Conservation (phyloP, 2,888 invertebrate genomes). For the Trichopoda pennipes region DNA sequence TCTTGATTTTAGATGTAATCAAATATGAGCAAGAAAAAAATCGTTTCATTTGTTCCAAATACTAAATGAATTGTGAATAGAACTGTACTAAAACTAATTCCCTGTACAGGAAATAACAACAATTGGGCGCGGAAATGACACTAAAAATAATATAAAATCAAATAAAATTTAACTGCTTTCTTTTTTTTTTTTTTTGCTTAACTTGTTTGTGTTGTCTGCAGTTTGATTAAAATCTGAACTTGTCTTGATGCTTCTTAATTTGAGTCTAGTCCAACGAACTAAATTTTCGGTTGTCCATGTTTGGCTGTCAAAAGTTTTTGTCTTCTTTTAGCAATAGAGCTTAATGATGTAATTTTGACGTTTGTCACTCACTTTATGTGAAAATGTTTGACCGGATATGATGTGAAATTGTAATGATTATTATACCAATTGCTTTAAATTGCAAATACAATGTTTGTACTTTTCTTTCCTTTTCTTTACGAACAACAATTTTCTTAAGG, state of each 20-base stretch:
- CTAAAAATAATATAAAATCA: conserved; percentile 73
- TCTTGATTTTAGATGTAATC: conserved; percentile 24
- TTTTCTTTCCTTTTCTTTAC: neutral
- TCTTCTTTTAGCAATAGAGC: neutral
- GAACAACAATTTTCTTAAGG: conserved; percentile 25
- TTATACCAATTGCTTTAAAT: conserved; percentile 66
- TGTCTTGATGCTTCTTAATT: conserved; percentile 22
- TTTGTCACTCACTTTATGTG: conserved; percentile 52
- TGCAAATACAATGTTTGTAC: conserved; percentile 29
- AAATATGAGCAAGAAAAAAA: neutral
- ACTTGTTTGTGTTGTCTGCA: conserved; percentile 47
- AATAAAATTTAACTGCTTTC: conserved; percentile 51
- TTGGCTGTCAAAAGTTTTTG: conserved; percentile 1
- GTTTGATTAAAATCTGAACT: conserved; percentile 59
- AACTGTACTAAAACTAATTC: conserved; percentile 19
- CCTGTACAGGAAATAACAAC: conserved; percentile 72
- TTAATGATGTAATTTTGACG: conserved; percentile 65
- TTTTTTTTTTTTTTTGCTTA: conserved; percentile 14
- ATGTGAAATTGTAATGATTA: conserved; percentile 69
- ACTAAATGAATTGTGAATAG: conserved; percentile 7
- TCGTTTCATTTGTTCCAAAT: conserved; percentile 10
- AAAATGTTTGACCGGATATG: conserved; percentile 60
- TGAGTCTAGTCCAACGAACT: conserved; percentile 23
- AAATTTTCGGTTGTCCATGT: conserved; percentile 52
- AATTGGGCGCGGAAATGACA: conserved; percentile 77